phyloP scores from a whole-genome alignment of 2,797 vertebrate genomes.

The Glossophaga mutica region DNA sequence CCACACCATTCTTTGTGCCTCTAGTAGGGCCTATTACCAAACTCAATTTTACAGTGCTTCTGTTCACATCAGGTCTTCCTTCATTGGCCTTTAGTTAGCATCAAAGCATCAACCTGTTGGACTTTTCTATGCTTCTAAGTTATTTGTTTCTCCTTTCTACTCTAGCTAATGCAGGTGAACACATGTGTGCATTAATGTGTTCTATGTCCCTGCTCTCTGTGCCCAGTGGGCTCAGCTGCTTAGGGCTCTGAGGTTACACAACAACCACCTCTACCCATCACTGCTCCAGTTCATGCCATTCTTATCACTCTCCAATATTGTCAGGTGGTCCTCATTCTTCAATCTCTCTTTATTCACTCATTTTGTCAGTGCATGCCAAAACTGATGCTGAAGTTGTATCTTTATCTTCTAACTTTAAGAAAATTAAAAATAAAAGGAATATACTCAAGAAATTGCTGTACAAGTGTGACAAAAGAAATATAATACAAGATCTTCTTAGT shows the following conservation, averaged over 20 bases:
- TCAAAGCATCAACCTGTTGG: not conserved
- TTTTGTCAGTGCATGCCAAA: not conserved
- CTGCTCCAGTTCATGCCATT: not conserved
- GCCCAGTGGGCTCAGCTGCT: not conserved
- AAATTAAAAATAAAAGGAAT: not conserved
- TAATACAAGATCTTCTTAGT: not conserved
- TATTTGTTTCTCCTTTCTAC: not conserved
- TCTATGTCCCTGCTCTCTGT: not conserved
- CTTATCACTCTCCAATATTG: not conserved
- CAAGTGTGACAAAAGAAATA: not conserved
- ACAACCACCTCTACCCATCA: not conserved
- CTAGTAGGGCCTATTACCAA: not conserved
- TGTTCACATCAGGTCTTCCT: not conserved
- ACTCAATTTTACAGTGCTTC: not conserved
- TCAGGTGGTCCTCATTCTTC: not conserved
- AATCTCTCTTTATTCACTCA: not conserved
- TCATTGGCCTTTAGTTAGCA: not conserved
- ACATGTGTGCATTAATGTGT: not conserved
- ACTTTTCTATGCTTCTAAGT: not conserved
- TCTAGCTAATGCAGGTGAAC: not conserved
- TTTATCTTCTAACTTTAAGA: not conserved
- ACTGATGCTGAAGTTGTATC: not conserved
- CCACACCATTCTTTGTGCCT: not conserved
- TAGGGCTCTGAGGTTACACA: not conserved
- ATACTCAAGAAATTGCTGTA: not conserved